Evolutionary conservation across 2,113 vertebrate species (phyloP).

Genomic region (Seriola aureovittata): DNA sequence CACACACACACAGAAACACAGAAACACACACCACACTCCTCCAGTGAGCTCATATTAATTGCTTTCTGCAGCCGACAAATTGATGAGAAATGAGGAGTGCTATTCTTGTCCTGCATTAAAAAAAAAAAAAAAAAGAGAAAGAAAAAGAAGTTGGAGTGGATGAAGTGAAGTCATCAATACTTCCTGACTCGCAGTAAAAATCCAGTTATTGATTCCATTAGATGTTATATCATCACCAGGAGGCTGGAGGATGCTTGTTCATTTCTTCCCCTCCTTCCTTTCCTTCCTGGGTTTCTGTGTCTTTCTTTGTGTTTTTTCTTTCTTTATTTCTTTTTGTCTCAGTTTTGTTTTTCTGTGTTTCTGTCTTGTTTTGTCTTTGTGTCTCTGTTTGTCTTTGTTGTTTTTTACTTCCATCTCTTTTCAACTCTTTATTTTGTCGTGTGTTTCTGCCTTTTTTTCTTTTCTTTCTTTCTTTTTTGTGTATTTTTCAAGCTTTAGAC

Average conservation of each 20-base stretch:
- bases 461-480: not conserved
- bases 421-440: not conserved
- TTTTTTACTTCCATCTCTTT: too few species aligned
- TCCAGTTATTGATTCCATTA: conserved; percentile 29
- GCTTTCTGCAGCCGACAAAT: conserved; percentile 26
- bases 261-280: not conserved
- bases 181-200: conserved; percentile 20
- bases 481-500: too few species aligned
- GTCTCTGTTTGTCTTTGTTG: too few species aligned
- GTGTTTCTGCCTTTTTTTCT: not conserved
- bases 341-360: too few species aligned
- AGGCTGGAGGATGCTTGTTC: not conserved
- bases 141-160: conserved; percentile 22
- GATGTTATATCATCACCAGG: conserved; percentile 2
- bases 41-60: conserved; percentile 32
- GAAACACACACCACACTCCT: not conserved
- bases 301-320: not conserved
- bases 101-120: conserved; percentile 27
- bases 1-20: conserved; percentile 16
- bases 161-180: conserved; percentile 24
- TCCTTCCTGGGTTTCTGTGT: not conserved
- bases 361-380: too few species aligned
- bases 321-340: not conserved
- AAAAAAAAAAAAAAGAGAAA: not conserved
- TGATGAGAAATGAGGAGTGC: conserved; percentile 21